Conservation (phyloP, 2,888 invertebrate species). For the Sialis fuliginosa region DNA sequence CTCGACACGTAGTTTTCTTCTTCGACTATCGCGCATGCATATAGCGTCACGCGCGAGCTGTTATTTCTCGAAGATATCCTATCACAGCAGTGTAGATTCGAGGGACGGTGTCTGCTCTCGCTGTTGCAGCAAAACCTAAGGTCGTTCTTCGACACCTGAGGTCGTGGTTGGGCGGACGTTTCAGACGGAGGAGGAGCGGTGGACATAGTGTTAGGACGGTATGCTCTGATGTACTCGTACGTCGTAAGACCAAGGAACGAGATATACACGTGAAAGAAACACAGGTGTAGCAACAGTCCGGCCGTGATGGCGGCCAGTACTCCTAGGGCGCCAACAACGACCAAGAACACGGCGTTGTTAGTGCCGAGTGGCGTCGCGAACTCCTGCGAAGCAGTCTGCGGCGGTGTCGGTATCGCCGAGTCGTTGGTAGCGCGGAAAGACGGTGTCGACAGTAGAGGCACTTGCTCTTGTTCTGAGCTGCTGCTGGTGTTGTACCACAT, state of each 20-base stretch:
- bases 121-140: slow-evolving; percentile 6
- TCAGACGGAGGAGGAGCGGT: slow-evolving; percentile 14
- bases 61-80: slow-evolving; percentile 20
- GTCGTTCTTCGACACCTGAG: slow-evolving; percentile 18
- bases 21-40: slow-evolving; percentile 32
- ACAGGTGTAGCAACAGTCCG: slow-evolving; percentile 62
- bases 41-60: slow-evolving; percentile 21
- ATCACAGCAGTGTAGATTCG: slow-evolving; percentile 27
- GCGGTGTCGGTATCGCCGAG: slow-evolving; percentile 1
- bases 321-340: slow-evolving; percentile 43
- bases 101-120: slow-evolving; percentile 21
- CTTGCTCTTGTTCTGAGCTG: slow-evolving; percentile 9
- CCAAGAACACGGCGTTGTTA: slow-evolving; percentile 39
- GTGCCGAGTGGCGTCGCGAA: slow-evolving; percentile 16
- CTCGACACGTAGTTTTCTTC: slow-evolving; percentile 23
- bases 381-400: slow-evolving; percentile 4
- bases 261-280: slow-evolving; percentile 79
- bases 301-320: slow-evolving; percentile 57
- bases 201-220: slow-evolving; percentile 23
- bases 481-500: slow-evolving; percentile 20
- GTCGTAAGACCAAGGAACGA: slow-evolving; percentile 70
- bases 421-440: slow-evolving; percentile 1
- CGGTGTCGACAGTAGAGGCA: slow-evolving; percentile 4
- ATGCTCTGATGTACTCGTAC: slow-evolving; percentile 64
- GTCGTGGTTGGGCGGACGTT: slow-evolving; percentile 9